Evolutionary conservation across 2,888 invertebrate species (phyloP), one percentile per base, ranked within the genome.

Genomic region (Hypselothyrea guttata): DNA sequence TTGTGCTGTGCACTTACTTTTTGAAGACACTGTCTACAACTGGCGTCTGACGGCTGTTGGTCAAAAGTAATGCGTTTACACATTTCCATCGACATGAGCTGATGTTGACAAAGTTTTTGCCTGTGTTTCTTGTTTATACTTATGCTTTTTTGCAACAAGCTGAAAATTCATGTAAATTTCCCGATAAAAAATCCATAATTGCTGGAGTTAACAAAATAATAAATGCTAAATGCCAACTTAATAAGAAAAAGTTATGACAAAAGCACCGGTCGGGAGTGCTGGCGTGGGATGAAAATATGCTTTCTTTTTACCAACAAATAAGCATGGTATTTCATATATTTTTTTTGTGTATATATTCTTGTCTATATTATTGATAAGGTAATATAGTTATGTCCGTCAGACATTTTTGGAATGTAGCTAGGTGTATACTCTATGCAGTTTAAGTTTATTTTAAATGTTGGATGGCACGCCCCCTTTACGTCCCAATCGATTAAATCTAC

Each of bases 101-200:
- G 37, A 9, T 11, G 13, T 61, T 31, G 53, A 38, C n/a, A 3
- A 30, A 11, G 38, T 27, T 34, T 46, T 42, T 44, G 34, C 13
- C 16, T 40, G 22, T 41, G 45, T 67, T 47, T 48, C 16, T 31
- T 84, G 71, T 75, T 69, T 65, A 52, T 56, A 56, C 62, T 69
- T 65, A 52, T 54, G 54, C 62, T 60, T 55, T 78, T 69, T 78
- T 75, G 66, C 83, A 79, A 79, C 78, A 79, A 79, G 78, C 78
- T 79, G 78, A 82, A 84, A 84, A 79, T 84, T 78, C 78, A 62
- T 79, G 78, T 79, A 75, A 84, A 82, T 75, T 79, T 79, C 63
- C 59, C 46, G 66, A 77, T 66, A 84, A 82, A 84, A 75, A 81
- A 60, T 30, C 27, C 3, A 71, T 74, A 72, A 70, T 8, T 34